Percentiles rank a stretch among this genome's conserved stretches.
Conservation (phyloP, 2,888 invertebrate genomes). For the Parnassius apollo region DNA sequence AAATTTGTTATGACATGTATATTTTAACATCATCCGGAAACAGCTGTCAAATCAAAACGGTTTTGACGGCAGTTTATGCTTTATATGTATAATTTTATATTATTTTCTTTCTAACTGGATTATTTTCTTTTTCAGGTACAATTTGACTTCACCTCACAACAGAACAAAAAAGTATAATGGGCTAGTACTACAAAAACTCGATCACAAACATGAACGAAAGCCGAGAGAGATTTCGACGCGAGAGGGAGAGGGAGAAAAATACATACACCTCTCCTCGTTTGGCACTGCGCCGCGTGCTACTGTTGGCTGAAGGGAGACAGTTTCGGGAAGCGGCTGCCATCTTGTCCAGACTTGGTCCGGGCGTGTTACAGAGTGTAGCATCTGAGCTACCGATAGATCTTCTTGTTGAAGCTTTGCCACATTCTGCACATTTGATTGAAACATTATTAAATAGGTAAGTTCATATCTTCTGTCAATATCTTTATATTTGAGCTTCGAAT, state of each 20-base stretch:
- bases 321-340: constrained; percentile 95
- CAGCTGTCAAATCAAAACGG: no score
- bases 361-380: constrained; percentile 88
- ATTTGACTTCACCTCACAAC: background rate
- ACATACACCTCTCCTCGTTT: constrained; percentile 84
- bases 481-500: no score
- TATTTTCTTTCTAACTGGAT: background rate
- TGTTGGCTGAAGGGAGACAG: constrained; percentile 92
- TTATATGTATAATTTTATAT: background rate
- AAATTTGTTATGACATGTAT: background rate
- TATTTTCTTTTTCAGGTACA: constrained; percentile 1
- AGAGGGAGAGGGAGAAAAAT: constrained; percentile 81
- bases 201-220: constrained; percentile 83
- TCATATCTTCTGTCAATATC: background rate
- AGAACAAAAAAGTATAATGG: constrained; percentile 47
- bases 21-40: background rate
- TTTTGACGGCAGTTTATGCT: no score
- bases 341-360: constrained; percentile 88
- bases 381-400: constrained; percentile 92
- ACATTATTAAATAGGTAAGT: constrained; percentile 87
- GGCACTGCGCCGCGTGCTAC: constrained; percentile 85
- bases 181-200: constrained; percentile 52
- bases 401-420: constrained; percentile 93
- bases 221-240: constrained; percentile 86
- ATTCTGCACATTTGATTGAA: constrained; percentile 92